These are phyloP conservation scores for Peromyscus maniculatus DNA, from an alignment of 2,113 vertebrate genomes.

Conservation along the genomic window DNA sequence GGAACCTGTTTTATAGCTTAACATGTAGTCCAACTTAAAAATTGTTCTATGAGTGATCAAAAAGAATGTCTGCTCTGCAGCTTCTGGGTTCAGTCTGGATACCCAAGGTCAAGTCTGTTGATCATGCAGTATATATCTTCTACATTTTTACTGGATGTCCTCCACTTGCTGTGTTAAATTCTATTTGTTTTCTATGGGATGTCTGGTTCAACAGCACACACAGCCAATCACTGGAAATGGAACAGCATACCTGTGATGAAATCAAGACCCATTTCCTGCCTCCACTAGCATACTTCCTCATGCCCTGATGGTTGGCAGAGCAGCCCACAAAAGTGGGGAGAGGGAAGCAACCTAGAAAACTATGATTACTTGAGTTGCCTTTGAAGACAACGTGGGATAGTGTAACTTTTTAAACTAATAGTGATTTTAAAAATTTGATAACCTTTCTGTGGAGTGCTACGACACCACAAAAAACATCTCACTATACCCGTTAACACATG, in stretches of 20 bases:
- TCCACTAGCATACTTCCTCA: neutral
- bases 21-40: neutral
- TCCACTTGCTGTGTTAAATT: neutral
- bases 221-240: neutral
- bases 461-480: neutral
- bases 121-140: neutral
- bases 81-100: neutral
- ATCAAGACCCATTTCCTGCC: neutral
- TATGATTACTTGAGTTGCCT: neutral
- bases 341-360: neutral
- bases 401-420: neutral
- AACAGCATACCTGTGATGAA: neutral
- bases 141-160: neutral
- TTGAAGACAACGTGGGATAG: neutral
- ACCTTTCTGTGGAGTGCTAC: neutral
- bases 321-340: neutral
- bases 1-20: neutral
- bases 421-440: neutral
- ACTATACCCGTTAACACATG: rapidly evolving
- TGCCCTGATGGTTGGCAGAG: neutral
- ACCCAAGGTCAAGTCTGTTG: neutral
- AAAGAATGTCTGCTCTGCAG: neutral
- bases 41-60: neutral
- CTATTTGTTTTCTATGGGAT: neutral
- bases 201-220: neutral